These are phyloP conservation scores for Brachionus rotundiformis DNA, from an alignment of 1,140 invertebrate genomes.

Conservation along the genomic window DNA sequence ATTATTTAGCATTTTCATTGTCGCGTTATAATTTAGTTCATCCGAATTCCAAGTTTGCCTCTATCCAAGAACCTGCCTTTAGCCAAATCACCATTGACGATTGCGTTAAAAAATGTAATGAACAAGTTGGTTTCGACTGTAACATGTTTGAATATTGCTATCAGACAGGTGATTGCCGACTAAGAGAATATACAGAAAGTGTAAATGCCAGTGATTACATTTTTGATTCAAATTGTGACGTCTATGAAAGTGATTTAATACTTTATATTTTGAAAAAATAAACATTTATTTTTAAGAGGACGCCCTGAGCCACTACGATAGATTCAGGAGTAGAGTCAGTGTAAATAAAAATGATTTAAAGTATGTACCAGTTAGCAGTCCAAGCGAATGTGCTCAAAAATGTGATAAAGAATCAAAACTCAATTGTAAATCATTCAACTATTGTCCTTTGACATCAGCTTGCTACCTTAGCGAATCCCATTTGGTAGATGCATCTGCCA, in stretches of 20 bases:
- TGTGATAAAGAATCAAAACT: conserved; percentile 28
- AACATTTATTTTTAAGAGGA: background rate
- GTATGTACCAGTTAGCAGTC: background rate
- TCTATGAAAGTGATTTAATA: conserved; percentile 26
- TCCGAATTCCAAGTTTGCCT: conserved; percentile 8
- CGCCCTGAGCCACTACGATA: conserved; percentile 25
- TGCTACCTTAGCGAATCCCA: conserved; percentile 27
- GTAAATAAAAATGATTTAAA: conserved; percentile 25
- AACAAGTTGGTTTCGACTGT: conserved; percentile 47
- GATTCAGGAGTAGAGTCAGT: background rate
- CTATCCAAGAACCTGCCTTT: background rate
- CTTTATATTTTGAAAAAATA: background rate
- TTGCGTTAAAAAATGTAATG: conserved; percentile 35
- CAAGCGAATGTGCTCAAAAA: conserved; percentile 34
- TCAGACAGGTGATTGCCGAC: conserved; percentile 32
- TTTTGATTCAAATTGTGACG: conserved; percentile 36
- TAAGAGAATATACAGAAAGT: conserved; percentile 7
- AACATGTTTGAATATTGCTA: conserved; percentile 42
- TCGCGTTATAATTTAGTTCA: background rate
- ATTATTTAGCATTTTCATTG: background rate
- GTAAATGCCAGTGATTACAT: background rate
- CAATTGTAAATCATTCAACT: conserved; percentile 47
- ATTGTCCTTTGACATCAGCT: background rate
- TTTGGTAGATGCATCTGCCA: background rate
- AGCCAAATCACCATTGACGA: conserved; percentile 15